Evolutionary conservation across 2,888 invertebrate species (phyloP), one percentile per base, ranked within the genome.

Genomic region (Melinaea menophilus): DNA sequence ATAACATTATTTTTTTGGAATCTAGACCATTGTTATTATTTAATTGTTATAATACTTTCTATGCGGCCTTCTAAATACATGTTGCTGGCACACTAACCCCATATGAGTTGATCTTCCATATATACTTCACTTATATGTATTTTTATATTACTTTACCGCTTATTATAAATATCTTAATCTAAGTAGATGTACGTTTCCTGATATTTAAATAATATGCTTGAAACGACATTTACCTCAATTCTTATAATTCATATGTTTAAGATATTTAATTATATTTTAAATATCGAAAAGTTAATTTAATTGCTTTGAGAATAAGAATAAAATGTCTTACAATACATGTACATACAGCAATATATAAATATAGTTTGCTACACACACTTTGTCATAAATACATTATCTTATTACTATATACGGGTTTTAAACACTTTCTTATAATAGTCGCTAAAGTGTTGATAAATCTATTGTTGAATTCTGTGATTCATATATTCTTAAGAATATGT

Each of bases 281-380:
- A 33, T 35, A 35, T 58, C 46, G 46, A 46, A 46, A 46, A 46
- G 46, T 41, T 45, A 58, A 31, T 51, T 51, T 31, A 58, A 65
- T 66, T 68, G 68, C 68, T 65, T 68, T 61, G 61, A 65, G 64
- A 59, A 64, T 68, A 66, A 37, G 47, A 62, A 51, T 58, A 47
- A 64, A 59, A 56, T 51, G 5, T 56, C 55, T 35, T 59, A 48
- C 47, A 37, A 62, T 66, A 66, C 51, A 51, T 51, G 51, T 51
- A 59, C 59, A 55, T 55, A 61, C 61, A 63, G 41, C 55, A 63
- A 63, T 63, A 55, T 41, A 56, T 57, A 22, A 46, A 47, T 46
- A 58, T 63, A 60, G 11, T 31, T 46, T 56, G 61, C 31, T 65
- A 65, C 61, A 58, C 63, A 65, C 58, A 62, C 35, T 51, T 54